phyloP scores from a whole-genome alignment of 2,113 vertebrate species.

The Galbula dea region DNA sequence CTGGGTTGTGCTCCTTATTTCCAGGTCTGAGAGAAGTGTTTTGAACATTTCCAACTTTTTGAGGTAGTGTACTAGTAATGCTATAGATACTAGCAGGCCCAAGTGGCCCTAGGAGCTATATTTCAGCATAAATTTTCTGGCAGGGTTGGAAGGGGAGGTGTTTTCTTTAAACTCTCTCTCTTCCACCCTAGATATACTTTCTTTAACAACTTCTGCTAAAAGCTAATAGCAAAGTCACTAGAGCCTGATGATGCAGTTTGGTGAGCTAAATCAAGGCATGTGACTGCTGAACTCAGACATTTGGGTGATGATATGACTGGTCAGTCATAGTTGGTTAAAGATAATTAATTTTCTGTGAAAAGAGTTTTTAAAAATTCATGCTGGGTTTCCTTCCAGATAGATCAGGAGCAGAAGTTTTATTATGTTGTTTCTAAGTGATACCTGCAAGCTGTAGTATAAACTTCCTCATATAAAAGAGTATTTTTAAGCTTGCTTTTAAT shows the following conservation, averaged over 20 bases:
- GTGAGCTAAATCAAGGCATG: neutral
- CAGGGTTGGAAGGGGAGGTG: neutral
- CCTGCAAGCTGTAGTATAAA: neutral
- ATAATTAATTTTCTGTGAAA: neutral
- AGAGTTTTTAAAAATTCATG: neutral
- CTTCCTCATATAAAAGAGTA: neutral
- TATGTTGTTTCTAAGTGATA: neutral
- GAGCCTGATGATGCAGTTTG: neutral
- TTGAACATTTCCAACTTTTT: neutral
- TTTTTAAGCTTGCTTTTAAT: neutral
- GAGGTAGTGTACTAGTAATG: neutral
- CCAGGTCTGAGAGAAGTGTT: neutral
- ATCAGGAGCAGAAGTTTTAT: neutral
- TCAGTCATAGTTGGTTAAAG: neutral
- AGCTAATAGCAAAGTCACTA: neutral
- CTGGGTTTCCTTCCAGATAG: neutral
- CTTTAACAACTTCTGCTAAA: neutral
- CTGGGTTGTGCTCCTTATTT: neutral
- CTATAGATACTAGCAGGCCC: neutral
- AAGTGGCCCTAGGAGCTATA: neutral
- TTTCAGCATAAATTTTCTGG: neutral
- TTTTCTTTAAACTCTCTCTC: neutral
- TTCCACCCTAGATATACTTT: neutral
- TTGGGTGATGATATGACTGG: neutral
- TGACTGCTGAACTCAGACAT: neutral